A percentile compares a stretch with the other conserved stretches of the same genome.
Evolutionary conservation across 2,797 vertebrate genomes (phyloP).

Genomic region (Gymnothorax reevesii): DNA sequence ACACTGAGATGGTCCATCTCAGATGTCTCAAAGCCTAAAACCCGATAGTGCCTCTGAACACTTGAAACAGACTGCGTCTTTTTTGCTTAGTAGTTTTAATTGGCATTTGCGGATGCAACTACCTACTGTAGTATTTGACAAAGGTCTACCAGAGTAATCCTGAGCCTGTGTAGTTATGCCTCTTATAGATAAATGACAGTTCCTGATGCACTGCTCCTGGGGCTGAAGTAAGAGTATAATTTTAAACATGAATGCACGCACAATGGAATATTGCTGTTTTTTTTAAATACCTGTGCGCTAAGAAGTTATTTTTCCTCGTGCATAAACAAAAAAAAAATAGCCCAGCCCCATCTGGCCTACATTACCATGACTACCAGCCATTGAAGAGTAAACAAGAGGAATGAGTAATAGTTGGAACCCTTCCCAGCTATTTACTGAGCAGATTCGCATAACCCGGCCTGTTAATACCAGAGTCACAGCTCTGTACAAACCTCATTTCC

Average conservation of each 20-base stretch:
- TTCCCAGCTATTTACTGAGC: constrained; percentile 15
- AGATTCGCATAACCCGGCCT: constrained; percentile 10
- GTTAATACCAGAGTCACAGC: background rate
- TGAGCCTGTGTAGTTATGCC: no score
- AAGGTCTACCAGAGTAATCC: no score
- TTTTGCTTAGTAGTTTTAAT: no score
- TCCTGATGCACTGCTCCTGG: background rate
- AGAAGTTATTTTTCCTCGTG: background rate
- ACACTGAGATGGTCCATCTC: no score
- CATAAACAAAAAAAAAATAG: background rate
- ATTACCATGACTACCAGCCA: background rate
- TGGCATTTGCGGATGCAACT: no score
- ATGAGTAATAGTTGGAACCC: constrained; percentile 1
- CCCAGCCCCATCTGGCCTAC: background rate
- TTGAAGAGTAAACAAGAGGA: background rate
- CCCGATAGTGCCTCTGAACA: background rate
- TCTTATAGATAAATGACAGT: no score
- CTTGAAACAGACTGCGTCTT: background rate
- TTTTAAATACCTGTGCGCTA: background rate
- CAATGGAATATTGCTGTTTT: background rate
- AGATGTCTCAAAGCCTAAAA: no score
- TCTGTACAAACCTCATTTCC: constrained; percentile 15
- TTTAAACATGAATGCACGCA: background rate
- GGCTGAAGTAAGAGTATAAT: background rate
- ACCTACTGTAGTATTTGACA: no score